These are phyloP conservation scores for Loxodonta africana DNA, from an alignment of 2,113 vertebrate species.

Conservation along the genomic window DNA sequence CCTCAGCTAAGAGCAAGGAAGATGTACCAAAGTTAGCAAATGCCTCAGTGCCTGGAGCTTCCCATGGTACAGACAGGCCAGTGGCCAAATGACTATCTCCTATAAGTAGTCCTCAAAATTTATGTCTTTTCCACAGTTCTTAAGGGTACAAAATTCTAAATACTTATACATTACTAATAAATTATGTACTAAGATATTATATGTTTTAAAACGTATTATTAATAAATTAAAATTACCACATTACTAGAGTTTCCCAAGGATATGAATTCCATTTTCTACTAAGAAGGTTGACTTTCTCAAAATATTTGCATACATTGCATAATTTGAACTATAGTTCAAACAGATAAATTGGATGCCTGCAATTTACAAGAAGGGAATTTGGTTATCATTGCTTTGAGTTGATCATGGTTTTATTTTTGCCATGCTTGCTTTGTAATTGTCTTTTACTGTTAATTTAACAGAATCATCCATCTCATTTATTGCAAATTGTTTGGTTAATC, in stretches of 20 bases:
- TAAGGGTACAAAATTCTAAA: background rate
- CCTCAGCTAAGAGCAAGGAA: background rate
- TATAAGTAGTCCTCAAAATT: background rate
- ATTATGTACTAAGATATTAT: background rate
- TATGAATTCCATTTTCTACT: conserved; percentile 23
- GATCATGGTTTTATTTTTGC: conserved; percentile 2
- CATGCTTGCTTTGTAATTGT: background rate
- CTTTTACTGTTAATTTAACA: background rate
- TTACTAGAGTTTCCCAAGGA: background rate
- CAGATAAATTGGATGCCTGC: background rate
- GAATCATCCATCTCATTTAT: background rate
- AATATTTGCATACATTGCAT: background rate
- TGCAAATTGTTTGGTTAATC: background rate
- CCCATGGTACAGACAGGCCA: background rate
- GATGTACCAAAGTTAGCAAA: background rate
- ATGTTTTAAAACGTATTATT: background rate
- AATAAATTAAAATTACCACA: background rate
- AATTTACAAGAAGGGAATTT: background rate
- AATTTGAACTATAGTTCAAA: background rate
- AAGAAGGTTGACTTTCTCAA: background rate
- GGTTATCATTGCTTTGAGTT: background rate
- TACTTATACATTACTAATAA: background rate
- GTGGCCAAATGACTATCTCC: background rate
- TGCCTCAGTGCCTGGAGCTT: background rate
- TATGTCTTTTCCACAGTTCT: background rate